A percentile compares a stretch with the other conserved stretches of the same genome.
Evolutionary conservation across 1,140 invertebrate species (phyloP).

Genomic region (Lasioglossum albipes): DNA sequence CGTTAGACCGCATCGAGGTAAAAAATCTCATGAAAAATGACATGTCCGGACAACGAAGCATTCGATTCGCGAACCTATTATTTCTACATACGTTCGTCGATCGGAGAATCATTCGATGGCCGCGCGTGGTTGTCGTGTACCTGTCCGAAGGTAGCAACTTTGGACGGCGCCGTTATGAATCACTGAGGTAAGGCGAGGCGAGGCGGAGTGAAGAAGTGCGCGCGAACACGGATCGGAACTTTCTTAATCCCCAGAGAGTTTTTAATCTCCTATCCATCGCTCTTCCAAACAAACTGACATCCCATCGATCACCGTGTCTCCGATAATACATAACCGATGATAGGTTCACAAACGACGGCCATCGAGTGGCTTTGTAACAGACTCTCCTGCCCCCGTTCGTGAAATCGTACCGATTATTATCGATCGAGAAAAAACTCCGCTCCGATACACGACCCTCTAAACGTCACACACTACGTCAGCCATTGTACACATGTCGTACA

Average conservation of each 20-base stretch:
- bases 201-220: too few species aligned
- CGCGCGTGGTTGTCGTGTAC: not conserved
- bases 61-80: not conserved
- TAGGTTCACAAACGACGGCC: conserved; percentile 1
- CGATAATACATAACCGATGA: conserved; percentile 23
- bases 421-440: not conserved
- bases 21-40: not conserved
- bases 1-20: not conserved
- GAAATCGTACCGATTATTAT: not conserved
- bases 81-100: too few species aligned
- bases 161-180: not conserved
- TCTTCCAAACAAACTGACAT: conserved; percentile 32
- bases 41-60: not conserved
- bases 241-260: conserved; percentile 41
- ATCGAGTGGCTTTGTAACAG: not conserved
- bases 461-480: too few species aligned
- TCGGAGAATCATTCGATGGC: not conserved
- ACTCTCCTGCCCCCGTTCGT: not conserved
- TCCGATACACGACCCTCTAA: not conserved
- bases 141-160: not conserved
- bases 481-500: too few species aligned
- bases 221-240: conserved; percentile 10
- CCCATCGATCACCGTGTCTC: conserved; percentile 39
- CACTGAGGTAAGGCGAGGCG: too few species aligned
- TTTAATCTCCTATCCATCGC: conserved; percentile 36